phyloP scores from a whole-genome alignment of 2,113 vertebrate genomes.

The Stomatorhinus ivindoensis region DNA sequence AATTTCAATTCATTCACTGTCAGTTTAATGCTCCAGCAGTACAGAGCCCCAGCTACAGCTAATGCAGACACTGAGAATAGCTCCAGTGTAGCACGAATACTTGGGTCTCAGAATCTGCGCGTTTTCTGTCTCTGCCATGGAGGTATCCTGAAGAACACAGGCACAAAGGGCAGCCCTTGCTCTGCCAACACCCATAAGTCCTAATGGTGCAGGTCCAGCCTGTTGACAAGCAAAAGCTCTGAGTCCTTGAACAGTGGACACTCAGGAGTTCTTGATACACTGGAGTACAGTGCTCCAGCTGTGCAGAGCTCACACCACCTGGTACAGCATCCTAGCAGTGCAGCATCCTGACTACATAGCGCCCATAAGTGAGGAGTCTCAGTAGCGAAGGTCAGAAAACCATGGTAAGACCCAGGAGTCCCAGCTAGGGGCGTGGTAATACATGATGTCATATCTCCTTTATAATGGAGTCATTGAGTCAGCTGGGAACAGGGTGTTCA shows the following conservation, averaged over 20 bases:
- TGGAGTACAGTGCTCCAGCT: background rate
- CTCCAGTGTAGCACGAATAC: background rate
- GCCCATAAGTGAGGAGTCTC: background rate
- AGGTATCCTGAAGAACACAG: background rate
- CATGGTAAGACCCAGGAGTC: background rate
- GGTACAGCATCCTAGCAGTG: background rate
- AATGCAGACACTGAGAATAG: background rate
- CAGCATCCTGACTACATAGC: background rate
- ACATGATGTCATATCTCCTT: conserved; percentile 6
- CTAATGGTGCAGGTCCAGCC: background rate
- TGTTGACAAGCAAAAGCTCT: background rate
- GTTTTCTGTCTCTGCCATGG: background rate
- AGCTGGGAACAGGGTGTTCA: background rate
- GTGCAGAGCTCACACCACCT: background rate
- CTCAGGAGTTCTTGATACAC: background rate
- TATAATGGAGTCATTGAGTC: background rate
- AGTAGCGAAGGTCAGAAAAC: background rate
- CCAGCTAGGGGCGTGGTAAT: background rate
- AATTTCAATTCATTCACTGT: conserved; percentile 6
- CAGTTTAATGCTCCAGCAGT: background rate
- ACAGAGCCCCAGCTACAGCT: background rate
- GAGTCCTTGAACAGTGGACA: background rate
- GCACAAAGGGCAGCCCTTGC: background rate
- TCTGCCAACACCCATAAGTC: background rate
- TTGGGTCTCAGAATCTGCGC: background rate